phyloP scores from a whole-genome alignment of 2,113 vertebrate genomes.

The Trachemys scripta region DNA sequence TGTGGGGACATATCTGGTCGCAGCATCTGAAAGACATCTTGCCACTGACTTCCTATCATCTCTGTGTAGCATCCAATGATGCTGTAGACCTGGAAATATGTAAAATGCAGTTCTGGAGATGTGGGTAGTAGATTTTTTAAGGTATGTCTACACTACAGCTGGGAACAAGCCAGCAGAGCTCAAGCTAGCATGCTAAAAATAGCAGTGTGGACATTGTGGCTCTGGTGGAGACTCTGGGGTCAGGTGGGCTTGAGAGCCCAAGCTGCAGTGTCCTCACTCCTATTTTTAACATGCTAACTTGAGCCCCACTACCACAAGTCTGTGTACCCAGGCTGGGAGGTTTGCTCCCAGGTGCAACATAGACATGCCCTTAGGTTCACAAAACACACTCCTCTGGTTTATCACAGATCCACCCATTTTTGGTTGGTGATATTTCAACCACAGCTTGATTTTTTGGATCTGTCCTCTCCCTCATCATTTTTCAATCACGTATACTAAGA shows the following conservation, averaged over 20 bases:
- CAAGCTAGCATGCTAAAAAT: background rate
- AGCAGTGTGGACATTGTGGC: background rate
- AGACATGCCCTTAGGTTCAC: background rate
- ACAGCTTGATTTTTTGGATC: constrained; percentile 56
- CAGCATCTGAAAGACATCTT: background rate
- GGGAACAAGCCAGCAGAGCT: background rate
- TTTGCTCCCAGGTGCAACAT: background rate
- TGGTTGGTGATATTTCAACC: constrained; percentile 11
- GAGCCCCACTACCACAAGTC: background rate
- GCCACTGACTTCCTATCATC: background rate
- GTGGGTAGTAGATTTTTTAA: background rate
- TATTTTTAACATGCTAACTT: background rate
- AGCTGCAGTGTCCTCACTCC: background rate
- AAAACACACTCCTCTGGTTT: constrained; percentile 22
- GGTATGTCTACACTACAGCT: background rate
- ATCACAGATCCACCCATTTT: background rate
- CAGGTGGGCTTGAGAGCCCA: background rate
- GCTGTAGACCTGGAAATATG: background rate
- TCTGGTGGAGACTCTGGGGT: background rate
- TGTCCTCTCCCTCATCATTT: constrained; percentile 52
- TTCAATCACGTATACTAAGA: constrained; percentile 55
- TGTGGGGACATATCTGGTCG: background rate
- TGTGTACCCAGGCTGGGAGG: background rate
- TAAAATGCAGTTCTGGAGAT: constrained; percentile 16
- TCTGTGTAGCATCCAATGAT: background rate